phyloP scores from a whole-genome alignment of 2,797 vertebrate species.

The Crocodylus rhombifer region DNA sequence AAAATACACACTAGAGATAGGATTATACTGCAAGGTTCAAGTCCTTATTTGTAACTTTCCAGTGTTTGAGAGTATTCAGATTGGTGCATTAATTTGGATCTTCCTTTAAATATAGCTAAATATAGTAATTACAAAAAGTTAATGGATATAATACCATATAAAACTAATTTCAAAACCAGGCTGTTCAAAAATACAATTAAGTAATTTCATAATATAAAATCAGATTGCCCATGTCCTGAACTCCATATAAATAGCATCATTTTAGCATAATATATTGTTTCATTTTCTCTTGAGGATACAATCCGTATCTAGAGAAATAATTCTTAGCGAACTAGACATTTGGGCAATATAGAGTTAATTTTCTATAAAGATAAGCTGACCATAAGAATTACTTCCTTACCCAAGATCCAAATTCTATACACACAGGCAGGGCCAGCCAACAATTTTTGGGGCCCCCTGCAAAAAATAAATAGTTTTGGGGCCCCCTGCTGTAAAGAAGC shows the following conservation, averaged over 20 bases:
- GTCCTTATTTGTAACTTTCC: neutral
- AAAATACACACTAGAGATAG: neutral
- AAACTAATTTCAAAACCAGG: neutral
- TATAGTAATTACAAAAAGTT: neutral
- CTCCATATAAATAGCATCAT: neutral
- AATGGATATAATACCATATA: neutral
- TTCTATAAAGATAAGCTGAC: constrained; percentile 29
- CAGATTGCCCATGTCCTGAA: neutral
- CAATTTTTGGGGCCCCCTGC: too few species aligned
- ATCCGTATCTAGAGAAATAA: neutral
- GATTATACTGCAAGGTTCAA: neutral
- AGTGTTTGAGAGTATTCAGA: neutral
- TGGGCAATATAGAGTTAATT: neutral
- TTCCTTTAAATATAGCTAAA: neutral
- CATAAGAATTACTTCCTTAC: constrained; percentile 26
- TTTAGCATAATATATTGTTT: neutral
- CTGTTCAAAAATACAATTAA: neutral
- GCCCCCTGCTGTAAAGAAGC: too few species aligned
- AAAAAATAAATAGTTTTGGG: too few species aligned
- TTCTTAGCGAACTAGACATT: constrained; percentile 23
- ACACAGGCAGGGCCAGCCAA: neutral
- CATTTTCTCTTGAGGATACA: constrained; percentile 41
- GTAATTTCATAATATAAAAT: neutral
- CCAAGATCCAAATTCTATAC: neutral
- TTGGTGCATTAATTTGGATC: neutral